phyloP scores from a whole-genome alignment of 2,888 invertebrate genomes.

The Malthinus seriepunctatus region DNA sequence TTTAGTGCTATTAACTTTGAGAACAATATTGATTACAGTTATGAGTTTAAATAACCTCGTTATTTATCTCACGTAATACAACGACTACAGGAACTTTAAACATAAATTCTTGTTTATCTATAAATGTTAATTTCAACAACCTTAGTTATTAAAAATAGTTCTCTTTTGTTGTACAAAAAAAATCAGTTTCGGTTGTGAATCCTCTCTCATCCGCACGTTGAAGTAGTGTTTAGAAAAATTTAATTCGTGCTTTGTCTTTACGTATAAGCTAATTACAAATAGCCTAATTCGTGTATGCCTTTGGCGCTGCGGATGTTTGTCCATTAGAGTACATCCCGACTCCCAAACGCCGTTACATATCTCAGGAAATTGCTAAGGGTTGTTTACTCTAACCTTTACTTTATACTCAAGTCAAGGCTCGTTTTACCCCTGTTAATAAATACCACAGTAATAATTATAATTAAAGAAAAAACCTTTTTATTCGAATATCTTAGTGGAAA shows the following conservation, averaged over 20 bases:
- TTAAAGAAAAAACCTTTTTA: too few relatives aligned
- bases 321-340: constrained; percentile 17
- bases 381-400: constrained; percentile 12
- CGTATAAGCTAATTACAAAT: constrained; percentile 11
- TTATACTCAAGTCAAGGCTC: constrained; percentile 8
- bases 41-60: too few relatives aligned
- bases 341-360: constrained; percentile 11
- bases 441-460: too few relatives aligned
- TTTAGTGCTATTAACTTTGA: too few relatives aligned
- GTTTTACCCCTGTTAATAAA: neutral
- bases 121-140: neutral
- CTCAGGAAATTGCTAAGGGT: constrained; percentile 17
- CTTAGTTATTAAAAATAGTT: too few relatives aligned
- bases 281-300: constrained; percentile 12
- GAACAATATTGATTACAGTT: too few relatives aligned
- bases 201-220: neutral
- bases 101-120: constrained; percentile 3
- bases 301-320: constrained; percentile 14
- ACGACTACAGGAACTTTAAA: neutral
- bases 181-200: too few relatives aligned
- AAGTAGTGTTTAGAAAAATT: neutral
- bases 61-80: too few relatives aligned
- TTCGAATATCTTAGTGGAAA: too few relatives aligned
- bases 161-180: too few relatives aligned
- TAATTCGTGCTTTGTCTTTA: neutral